Evolutionary conservation across 2,113 vertebrate species (phyloP), one percentile per base, ranked within the genome.

Genomic region (Ia io): DNA sequence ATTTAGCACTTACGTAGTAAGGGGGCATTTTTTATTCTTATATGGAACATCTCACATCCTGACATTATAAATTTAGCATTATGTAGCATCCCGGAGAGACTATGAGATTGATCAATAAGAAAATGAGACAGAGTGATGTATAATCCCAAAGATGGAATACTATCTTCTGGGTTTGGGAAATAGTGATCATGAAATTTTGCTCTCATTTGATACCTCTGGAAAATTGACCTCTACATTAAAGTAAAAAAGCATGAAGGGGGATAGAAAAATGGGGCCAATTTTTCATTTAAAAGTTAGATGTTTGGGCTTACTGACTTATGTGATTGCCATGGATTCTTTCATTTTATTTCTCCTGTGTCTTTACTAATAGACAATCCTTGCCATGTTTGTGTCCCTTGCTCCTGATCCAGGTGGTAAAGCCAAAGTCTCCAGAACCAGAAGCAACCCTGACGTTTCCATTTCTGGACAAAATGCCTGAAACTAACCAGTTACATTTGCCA

Each of bases 351-450:
- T 0, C 65, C 69, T 84, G 18, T 78, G 25, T 18, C 1, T 49
- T 61, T 90, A 49, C 76, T 70, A 35, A n/a, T 56, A 35, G 32
- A 61, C 3, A 23, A 1, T 49, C 23, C 14, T 76, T 77, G 1
- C 69, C 51, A 91, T 42, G 6, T 56, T 22, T 73, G 0, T 90
- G 9, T 92, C 73, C 92, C 13, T 92, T 94, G 12, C 78, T 40
- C 18, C 1, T 61, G 25, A 42, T 67, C 49, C 85, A 97, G 97
- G 97, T 97, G 74, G 85, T 23, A 67, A 97, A 97, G 95, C 96
- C 97, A 93, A 97, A 97, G 88, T 96, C 97, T 44, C 97, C 97
- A 71, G 97, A 97, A n/a, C 97, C 97, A 40, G 97, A 97, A 96
- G 97, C 97, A 95, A 93, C 91, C 44, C 88, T 97, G 94, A 97